Evolutionary conservation across 1,140 invertebrate genomes (phyloP).

Genomic region (Vanessa tameamea): DNA sequence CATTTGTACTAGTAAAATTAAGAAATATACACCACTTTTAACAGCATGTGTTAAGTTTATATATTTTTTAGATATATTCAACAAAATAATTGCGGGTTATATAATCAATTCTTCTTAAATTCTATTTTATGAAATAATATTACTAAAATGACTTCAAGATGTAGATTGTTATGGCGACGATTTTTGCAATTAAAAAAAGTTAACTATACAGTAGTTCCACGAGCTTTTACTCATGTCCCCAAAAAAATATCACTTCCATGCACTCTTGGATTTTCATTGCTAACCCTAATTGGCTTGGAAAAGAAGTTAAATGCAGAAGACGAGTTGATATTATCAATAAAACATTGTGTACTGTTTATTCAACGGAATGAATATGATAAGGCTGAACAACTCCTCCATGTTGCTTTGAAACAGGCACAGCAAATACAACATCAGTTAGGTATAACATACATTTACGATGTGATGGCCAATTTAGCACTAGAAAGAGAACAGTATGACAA

Average conservation of each 20-base stretch:
- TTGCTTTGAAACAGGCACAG: conserved; percentile 91
- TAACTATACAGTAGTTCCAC: conserved; percentile 25
- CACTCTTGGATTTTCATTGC: conserved; percentile 67
- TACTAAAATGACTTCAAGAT: conserved; percentile 48
- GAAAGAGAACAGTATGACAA: conserved; percentile 88
- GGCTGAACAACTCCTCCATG: conserved; percentile 91
- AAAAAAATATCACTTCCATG: conserved; percentile 41
- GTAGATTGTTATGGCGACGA: conserved; percentile 44
- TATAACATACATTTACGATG: conserved; percentile 92
- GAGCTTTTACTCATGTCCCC: conserved; percentile 29
- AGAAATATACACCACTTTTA: no score
- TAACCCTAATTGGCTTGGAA: conserved; percentile 72
- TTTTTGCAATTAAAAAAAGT: conserved; percentile 40
- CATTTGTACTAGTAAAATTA: no score
- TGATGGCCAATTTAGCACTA: conserved; percentile 94
- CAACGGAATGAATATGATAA: conserved; percentile 89
- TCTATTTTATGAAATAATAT: background rate
- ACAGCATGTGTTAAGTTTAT: no score
- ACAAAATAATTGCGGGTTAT: conserved; percentile 21
- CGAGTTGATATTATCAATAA: conserved; percentile 87
- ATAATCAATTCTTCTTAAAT: conserved; percentile 9
- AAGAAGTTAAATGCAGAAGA: conserved; percentile 83
- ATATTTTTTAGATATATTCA: no score
- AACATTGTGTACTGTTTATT: conserved; percentile 86
- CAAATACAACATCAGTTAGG: conserved; percentile 87